Evolutionary conservation across 2,888 invertebrate genomes (phyloP), one percentile per base, ranked within the genome.

Genomic region (Torymus auratus): DNA sequence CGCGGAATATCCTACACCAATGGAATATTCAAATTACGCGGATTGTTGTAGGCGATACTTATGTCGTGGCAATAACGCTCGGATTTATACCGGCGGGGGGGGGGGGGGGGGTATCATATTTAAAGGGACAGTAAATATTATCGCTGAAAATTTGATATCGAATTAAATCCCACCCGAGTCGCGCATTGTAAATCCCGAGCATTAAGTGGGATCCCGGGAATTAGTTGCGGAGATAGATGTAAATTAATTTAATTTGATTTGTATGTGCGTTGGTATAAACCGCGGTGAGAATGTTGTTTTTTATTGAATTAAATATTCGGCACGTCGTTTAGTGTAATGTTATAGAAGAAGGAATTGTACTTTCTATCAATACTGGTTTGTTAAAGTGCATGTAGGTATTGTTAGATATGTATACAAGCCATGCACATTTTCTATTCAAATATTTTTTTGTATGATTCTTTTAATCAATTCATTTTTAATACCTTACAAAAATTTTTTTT

Each of bases 21-120:
- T 68, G 14, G 68, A 60, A 23, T 60, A 67, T 75, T 50, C 20
- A 23, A 75, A 75, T 67, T 50, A 60, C 52, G 15, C 67, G 23
- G 60, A 28, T 52, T 41, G 41, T 67, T 23, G 23, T 10, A 17
- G 52, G 41, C 50, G 41, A 65, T 50, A 56, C 17, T 58, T 52
- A 58, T 50, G 20, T 41, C 20, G 56, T 12, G 7, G 60, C 15
- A 67, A 67, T 67, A 60, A 60, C 17, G 67, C 12, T 41, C 50
- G 23, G 60, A 75, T 75, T 67, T 75, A 75, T 75, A 75, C 41
- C 41, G 41, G 41, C 7, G 41, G 5, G 7, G 1, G 41, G 41
- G 41, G 5, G 41, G 7, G 41, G 0, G 41, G 7, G 41, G 41
- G 7, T 52, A 15, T 62, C 55, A 13, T 28, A 2, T 20, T 20